Evolutionary conservation across 1,140 invertebrate genomes (phyloP), one percentile per base, ranked within the genome.

Genomic region (Monochamus saltuarius): DNA sequence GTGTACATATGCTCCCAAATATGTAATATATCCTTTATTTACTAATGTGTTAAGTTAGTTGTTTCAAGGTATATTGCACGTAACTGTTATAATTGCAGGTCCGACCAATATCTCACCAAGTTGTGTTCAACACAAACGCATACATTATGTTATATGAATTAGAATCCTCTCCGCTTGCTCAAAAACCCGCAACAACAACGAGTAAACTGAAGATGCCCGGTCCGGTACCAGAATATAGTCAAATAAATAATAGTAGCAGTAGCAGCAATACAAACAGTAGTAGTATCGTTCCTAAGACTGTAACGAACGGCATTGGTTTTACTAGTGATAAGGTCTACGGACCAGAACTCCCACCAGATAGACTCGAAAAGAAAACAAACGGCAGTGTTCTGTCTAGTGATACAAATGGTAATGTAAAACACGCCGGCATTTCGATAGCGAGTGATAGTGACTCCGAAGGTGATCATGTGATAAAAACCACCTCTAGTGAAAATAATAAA

Each of bases 61-160:
- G n/a, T n/a, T n/a, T n/a, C n/a, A n/a, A n/a, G n/a, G n/a, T n/a
- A n/a, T n/a, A n/a, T n/a, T n/a, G n/a, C n/a, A n/a, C n/a, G 34
- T 35, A 2, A 42, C 40, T 42, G n/a, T 47, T 14, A 34, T 61
- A 54, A 4, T 42, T 62, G 61, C 81, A 87, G 82, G 90, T 94
- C 42, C 82, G 87, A 56, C 83, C 85, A 54, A 84, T 92, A 56
- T 87, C 85, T 43, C 77, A 89, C 51, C 85, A 84, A 66, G 86
- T 84, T 65, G 90, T 92, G 37, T 80, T 92, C 13, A 87, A 84
- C 66, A 90, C 89, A 11, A 91, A 93, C 75, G 89, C 92, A 1
- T 95, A 95, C 72, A 91, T 95, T 45, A 89, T 95, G 83, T 89
- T 95, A 64, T 95, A 94, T 74, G 90, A 94, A 77, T 81, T 90